A percentile compares a stretch with the other conserved stretches of the same genome.
phyloP scores from a whole-genome alignment of 2,113 vertebrate species.

The Albula goreensis region DNA sequence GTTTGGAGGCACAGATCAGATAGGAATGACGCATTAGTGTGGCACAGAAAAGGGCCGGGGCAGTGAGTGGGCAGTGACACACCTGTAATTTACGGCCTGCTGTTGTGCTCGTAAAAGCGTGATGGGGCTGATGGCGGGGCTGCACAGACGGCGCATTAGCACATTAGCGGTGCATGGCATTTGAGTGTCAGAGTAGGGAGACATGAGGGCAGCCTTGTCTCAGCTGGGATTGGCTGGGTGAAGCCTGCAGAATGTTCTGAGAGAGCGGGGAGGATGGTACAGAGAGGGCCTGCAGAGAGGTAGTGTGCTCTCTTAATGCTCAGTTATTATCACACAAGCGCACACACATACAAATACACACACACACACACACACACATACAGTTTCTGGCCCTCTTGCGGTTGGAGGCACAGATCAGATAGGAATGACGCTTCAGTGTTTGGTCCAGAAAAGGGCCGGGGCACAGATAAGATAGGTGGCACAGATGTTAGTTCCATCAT shows the following conservation, averaged over 20 bases:
- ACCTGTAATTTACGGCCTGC: constrained; percentile 14
- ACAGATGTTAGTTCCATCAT: no score
- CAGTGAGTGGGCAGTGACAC: neutral
- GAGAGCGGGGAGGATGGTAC: neutral
- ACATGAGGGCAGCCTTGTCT: neutral
- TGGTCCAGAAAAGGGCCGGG: neutral
- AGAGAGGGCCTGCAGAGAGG: neutral
- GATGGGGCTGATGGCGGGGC: neutral
- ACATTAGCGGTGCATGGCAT: neutral
- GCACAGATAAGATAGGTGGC: no score
- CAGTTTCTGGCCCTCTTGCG: neutral
- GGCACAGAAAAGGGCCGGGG: neutral
- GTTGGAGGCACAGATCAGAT: neutral
- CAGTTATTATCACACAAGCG: neutral
- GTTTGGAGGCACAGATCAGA: neutral
- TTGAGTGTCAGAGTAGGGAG: neutral
- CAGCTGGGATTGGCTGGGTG: neutral
- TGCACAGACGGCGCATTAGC: constrained; percentile 17
- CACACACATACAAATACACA: constrained; percentile 13
- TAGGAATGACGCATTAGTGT: neutral
- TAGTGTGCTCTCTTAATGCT: neutral
- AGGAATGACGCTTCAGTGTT: neutral
- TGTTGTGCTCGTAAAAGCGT: constrained; percentile 24
- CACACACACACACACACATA: neutral
- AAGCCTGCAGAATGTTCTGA: neutral